Percentiles rank a stretch among this genome's conserved stretches.
Evolutionary conservation across 2,113 vertebrate genomes (phyloP).

Genomic region (Muntiacus muntjak): DNA sequence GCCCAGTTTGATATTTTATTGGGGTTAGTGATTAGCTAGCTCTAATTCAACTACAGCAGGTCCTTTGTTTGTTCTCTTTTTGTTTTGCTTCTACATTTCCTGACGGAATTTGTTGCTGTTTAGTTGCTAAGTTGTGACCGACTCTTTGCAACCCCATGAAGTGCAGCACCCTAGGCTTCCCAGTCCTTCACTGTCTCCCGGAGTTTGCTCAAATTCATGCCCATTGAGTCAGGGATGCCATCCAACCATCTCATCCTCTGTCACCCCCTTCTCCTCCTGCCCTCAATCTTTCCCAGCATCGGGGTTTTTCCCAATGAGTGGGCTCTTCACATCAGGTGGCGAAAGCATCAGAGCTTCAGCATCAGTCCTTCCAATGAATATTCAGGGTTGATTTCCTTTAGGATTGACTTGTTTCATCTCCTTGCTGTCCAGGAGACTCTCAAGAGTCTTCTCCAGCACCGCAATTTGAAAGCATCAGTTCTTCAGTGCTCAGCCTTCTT

Average conservation of each 20-base stretch:
- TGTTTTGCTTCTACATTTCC: conserved; percentile 56
- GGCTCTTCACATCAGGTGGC: not conserved
- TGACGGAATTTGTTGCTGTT: conserved; percentile 20
- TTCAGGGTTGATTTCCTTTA: not conserved
- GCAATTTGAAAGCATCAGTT: not conserved
- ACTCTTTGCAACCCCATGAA: not conserved
- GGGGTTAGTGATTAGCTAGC: conserved; percentile 47
- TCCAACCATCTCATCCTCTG: not conserved
- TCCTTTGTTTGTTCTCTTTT: not conserved
- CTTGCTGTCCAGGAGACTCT: not conserved
- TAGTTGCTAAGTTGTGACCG: not conserved
- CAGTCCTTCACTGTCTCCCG: not conserved
- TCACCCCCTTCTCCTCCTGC: not conserved
- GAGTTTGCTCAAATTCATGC: not conserved
- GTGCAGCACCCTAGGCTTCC: not conserved
- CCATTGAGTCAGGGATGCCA: not conserved
- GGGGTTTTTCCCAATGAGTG: not conserved
- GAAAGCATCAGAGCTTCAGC: not conserved
- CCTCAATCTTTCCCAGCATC: not conserved
- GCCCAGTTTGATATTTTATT: conserved; percentile 55
- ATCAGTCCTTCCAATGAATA: not conserved
- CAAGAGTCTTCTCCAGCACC: not conserved
- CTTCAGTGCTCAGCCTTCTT: not conserved
- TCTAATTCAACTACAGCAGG: conserved; percentile 71
- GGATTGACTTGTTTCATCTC: not conserved